Base-by-base conservation (phyloP, 23 tunicate genomes). In the Corella eumyota region DNA sequence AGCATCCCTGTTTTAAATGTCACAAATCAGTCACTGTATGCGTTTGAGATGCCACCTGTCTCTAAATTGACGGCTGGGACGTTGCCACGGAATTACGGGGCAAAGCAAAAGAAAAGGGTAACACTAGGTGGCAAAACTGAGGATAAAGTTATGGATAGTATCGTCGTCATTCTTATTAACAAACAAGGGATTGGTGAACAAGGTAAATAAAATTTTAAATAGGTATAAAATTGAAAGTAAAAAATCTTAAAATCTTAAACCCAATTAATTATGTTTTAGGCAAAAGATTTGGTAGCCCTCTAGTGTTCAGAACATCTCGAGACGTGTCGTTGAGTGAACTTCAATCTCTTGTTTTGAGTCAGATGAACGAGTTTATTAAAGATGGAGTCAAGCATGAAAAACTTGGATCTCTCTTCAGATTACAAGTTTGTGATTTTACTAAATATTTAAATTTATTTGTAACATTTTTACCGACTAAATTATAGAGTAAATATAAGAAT, bases 21-120 rank as follows among this genome's bases (percentile, higher is more conserved):
- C 23, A 54, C 57, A 35, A 36, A 36, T 49, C 34, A 64, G 67
- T 74, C 80, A 3, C 37, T 86, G 3, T 71, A 86, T 65, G 85
- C 79, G 30, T 86, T 86, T 71, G 95, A 86, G 54, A 71, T 86
- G 80, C 95, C 95, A 1, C 75, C 73, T 1, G 45, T 73, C 5
- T 56, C 82, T 2, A 77, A 86, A 50, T 71, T 86, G 75, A 86
- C 85, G 1, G 85, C 95, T 23, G 95, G 95, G 13, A 86, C 95
- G 22, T 60, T 86, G 69, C 95, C 95, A 23, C 64, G 95, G n/a
- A 86, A 86, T 49, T 86, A 77, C 45, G 75, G 79, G 2, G 77
- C 85, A 38, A 66, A 50, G 22, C 78, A 77, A 17, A 86, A 77
- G 38, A 77, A 71, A 61, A 51, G 92, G 6, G 61, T 71, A 7